phyloP scores from a whole-genome alignment of 1,140 invertebrate species.

The Cydia splendana region DNA sequence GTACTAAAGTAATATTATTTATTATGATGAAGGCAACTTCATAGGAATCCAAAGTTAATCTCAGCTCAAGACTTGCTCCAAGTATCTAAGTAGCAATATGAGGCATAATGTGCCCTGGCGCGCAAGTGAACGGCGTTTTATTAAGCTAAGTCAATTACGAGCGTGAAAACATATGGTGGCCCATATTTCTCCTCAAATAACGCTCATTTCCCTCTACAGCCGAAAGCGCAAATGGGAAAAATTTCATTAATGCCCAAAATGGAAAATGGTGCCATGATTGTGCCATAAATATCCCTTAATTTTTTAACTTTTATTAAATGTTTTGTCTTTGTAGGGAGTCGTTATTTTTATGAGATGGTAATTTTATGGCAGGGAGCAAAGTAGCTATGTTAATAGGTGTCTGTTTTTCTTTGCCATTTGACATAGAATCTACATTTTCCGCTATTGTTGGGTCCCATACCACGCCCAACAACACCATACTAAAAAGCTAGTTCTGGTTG shows the following conservation, averaged over 20 bases:
- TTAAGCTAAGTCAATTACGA: constrained; percentile 67
- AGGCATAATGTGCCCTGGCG: not conserved
- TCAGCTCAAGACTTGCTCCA: constrained; percentile 2
- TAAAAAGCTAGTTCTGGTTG: too few relatives aligned
- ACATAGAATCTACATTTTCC: not conserved
- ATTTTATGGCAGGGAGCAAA: constrained; percentile 17
- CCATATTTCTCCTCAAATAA: constrained; percentile 65
- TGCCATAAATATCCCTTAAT: constrained; percentile 61
- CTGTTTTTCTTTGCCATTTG: not conserved
- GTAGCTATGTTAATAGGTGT: not conserved
- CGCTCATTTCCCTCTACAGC: constrained; percentile 53
- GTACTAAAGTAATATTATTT: not conserved
- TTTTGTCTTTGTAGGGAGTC: constrained; percentile 30
- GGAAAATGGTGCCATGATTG: constrained; percentile 50
- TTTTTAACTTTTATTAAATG: constrained; percentile 44
- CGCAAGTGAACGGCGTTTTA: constrained; percentile 62
- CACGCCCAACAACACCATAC: too few relatives aligned
- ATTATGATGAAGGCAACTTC: not conserved
- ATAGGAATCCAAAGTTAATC: not conserved
- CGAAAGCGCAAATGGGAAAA: constrained; percentile 55
- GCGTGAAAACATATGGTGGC: constrained; percentile 54
- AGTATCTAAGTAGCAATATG: not conserved
- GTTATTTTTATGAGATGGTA: constrained; percentile 33
- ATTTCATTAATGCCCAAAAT: constrained; percentile 50
- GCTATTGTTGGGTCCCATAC: too few relatives aligned